These are phyloP conservation scores for Crotalus tigris DNA, from an alignment of 2,113 vertebrate species.

Conservation along the genomic window DNA sequence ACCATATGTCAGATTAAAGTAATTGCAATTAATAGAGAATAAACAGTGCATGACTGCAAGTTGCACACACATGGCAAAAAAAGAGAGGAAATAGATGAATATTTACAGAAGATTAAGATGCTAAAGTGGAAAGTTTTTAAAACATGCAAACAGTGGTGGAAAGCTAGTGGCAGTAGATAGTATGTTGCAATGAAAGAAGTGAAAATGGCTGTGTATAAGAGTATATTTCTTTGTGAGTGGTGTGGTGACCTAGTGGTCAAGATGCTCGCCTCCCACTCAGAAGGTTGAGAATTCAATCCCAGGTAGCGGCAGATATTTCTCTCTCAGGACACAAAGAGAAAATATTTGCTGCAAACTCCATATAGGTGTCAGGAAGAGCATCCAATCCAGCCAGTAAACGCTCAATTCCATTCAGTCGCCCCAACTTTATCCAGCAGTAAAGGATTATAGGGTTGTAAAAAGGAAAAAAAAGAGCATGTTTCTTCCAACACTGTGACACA, in stretches of 20 bases:
- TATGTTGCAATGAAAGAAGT: neutral
- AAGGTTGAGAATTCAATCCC: neutral
- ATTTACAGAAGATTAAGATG: neutral
- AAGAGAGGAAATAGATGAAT: neutral
- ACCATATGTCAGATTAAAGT: neutral
- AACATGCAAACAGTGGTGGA: neutral
- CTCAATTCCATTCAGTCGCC: neutral
- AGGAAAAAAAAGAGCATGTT: neutral
- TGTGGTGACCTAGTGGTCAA: neutral
- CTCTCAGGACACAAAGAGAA: neutral
- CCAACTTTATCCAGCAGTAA: neutral
- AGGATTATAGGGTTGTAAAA: neutral
- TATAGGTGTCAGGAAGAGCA: neutral
- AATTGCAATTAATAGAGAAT: neutral
- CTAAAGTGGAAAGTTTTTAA: neutral
- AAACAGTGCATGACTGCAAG: neutral
- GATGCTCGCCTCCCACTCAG: neutral
- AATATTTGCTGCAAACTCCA: neutral
- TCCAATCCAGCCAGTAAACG: neutral
- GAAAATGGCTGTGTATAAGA: neutral
- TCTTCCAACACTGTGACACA: neutral
- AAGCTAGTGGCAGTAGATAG: neutral
- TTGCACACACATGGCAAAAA: neutral
- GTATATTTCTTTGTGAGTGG: neutral
- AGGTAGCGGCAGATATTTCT: neutral